phyloP scores from a whole-genome alignment of 1,140 invertebrate species.

The Macrobrachium nipponense region DNA sequence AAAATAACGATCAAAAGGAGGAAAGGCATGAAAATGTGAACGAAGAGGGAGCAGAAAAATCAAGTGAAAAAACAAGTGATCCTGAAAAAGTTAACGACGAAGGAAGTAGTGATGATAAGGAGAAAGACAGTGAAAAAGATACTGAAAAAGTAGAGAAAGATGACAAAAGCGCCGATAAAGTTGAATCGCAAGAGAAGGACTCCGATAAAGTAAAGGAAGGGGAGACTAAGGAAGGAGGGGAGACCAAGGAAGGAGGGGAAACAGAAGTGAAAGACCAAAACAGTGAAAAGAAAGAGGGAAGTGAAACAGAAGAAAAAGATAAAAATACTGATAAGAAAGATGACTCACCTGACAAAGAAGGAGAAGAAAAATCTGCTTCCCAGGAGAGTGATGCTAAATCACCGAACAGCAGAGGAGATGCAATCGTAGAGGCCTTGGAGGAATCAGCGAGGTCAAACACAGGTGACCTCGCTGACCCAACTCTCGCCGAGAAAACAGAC shows the following conservation, averaged over 20 bases:
- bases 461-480: slow-evolving; percentile 19
- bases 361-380: not conserved
- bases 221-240: not conserved
- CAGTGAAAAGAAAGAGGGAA: not conserved
- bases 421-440: slow-evolving; percentile 38
- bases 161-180: not conserved
- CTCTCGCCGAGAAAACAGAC: not conserved
- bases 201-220: not conserved
- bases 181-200: slow-evolving; percentile 7
- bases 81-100: not conserved
- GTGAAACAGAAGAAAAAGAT: slow-evolving; percentile 1
- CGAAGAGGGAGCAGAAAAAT: not conserved
- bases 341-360: not conserved
- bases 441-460: slow-evolving; percentile 44
- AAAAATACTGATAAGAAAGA: not conserved
- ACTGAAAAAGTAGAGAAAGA: not conserved
- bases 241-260: not conserved
- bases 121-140: not conserved
- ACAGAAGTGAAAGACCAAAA: not conserved
- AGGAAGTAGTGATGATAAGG: not conserved
- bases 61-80: slow-evolving; percentile 6
- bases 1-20: not conserved
- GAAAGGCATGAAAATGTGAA: not conserved
- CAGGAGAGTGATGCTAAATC: not conserved
- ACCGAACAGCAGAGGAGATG: slow-evolving; percentile 24